Conservation (phyloP, 2,113 vertebrate species). For the Callaeas wilsoni region DNA sequence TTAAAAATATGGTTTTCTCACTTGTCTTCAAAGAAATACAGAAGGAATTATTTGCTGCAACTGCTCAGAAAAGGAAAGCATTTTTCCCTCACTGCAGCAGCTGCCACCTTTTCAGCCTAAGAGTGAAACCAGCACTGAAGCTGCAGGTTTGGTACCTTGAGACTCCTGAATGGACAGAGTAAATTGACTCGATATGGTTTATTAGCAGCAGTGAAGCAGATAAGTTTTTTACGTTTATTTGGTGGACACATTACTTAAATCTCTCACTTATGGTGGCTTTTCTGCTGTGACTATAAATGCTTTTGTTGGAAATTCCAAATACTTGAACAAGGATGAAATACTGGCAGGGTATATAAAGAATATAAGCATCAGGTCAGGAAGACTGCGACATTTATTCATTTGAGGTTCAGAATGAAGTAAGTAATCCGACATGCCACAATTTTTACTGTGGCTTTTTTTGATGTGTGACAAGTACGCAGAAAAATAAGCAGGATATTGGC, state of each 20-base stretch:
- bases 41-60: neutral
- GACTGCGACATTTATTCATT: neutral
- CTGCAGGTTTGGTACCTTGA: neutral
- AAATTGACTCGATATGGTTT: neutral
- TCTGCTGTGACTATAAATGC: neutral
- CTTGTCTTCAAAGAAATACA: neutral
- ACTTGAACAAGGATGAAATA: neutral
- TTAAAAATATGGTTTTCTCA: neutral
- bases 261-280: neutral
- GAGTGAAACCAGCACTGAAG: neutral
- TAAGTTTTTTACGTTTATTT: neutral
- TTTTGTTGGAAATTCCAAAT: conserved; percentile 6
- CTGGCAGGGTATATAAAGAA: neutral
- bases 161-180: neutral
- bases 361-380: neutral
- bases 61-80: neutral
- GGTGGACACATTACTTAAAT: conserved; percentile 4
- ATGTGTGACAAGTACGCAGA: neutral
- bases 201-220: conserved; percentile 9
- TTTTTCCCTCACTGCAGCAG: neutral
- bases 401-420: neutral
- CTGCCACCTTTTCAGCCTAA: neutral
- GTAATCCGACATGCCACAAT: neutral
- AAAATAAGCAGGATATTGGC: neutral
- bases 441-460: neutral